Evolutionary conservation across 2,797 vertebrate species (phyloP).

Genomic region (Sebastolobus alascanus): DNA sequence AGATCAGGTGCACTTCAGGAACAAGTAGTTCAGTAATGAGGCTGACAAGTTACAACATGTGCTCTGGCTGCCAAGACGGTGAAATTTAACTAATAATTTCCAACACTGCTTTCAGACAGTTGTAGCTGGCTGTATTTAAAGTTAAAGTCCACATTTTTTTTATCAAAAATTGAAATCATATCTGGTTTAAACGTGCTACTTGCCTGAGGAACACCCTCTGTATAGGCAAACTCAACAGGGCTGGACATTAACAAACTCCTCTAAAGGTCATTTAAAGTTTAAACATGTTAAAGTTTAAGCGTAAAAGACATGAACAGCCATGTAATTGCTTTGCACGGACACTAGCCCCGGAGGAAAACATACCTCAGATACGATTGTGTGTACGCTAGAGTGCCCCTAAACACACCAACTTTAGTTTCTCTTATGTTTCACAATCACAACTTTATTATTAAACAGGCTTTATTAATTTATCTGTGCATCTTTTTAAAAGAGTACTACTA

Average conservation of each 20-base stretch:
- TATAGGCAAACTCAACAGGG: neutral
- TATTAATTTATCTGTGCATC: neutral
- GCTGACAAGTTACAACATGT: neutral
- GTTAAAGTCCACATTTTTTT: too few species aligned
- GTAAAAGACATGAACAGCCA: neutral
- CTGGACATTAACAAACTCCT: neutral
- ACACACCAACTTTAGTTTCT: neutral
- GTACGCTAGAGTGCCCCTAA: neutral
- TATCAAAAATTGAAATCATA: neutral
- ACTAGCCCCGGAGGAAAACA: neutral
- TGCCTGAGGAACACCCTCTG: neutral
- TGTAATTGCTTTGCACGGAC: constrained; percentile 25
- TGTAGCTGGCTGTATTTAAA: neutral
- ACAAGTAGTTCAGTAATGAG: constrained; percentile 4
- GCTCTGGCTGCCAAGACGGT: neutral
- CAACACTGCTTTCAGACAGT: neutral
- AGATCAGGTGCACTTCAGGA: constrained; percentile 5
- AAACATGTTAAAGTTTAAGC: constrained; percentile 28
- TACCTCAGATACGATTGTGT: neutral
- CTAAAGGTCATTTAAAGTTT: constrained; percentile 4
- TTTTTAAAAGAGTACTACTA: constrained; percentile 5
- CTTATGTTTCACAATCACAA: neutral
- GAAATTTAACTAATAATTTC: neutral
- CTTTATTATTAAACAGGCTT: neutral
- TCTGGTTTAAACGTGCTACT: neutral